Evolutionary conservation across 2,797 vertebrate species (phyloP).

Genomic region (Mormyrops attenuatus): DNA sequence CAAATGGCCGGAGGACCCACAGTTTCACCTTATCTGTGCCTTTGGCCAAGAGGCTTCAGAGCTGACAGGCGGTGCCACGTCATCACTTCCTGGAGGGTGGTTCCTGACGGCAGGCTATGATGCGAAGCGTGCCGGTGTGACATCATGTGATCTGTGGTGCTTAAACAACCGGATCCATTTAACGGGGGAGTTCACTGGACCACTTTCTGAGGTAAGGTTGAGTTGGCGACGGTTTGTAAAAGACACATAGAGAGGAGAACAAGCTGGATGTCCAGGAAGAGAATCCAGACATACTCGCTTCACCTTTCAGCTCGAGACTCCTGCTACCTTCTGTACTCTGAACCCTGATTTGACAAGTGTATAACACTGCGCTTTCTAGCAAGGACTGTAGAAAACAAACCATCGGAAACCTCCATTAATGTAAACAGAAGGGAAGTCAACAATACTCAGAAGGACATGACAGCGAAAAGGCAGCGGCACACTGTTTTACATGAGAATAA

Average conservation of each 20-base stretch:
- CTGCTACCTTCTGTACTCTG: neutral
- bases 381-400: neutral
- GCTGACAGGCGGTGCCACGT: neutral
- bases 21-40: neutral
- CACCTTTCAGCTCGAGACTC: neutral
- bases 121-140: neutral
- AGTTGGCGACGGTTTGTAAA: neutral
- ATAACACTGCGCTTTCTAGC: neutral
- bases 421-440: neutral
- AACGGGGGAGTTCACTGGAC: neutral
- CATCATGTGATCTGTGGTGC: neutral
- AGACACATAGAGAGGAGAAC: neutral
- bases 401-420: neutral
- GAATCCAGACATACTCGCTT: neutral
- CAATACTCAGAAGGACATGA: neutral
- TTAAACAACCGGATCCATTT: neutral
- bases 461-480: neutral
- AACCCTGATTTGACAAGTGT: neutral
- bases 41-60: neutral
- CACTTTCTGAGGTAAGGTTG: neutral
- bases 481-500: slow-evolving; percentile 1
- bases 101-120: neutral
- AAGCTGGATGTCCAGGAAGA: neutral
- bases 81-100: neutral
- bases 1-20: neutral